phyloP scores from a whole-genome alignment of 2,888 invertebrate genomes.

The Anthophora plumipes region DNA sequence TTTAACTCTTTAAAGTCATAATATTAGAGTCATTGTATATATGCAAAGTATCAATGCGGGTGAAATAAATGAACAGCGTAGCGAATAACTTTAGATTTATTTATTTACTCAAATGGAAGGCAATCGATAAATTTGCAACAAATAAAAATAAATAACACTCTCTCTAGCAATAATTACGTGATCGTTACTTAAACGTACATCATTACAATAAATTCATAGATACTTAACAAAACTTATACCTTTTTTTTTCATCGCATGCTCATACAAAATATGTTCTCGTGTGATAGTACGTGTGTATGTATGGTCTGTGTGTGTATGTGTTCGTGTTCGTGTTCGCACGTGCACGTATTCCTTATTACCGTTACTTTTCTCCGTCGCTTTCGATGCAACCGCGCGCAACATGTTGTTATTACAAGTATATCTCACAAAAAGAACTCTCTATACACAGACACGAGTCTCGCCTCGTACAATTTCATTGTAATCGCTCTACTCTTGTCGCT shows the following conservation, averaged over 20 bases:
- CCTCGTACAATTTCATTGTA: constrained; percentile 33
- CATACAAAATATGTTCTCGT: constrained; percentile 79
- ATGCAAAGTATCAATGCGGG: not conserved
- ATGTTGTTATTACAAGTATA: constrained; percentile 40
- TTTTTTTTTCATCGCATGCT: constrained; percentile 70
- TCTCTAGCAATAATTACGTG: constrained; percentile 83
- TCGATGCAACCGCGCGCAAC: constrained; percentile 26
- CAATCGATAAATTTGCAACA: constrained; percentile 85
- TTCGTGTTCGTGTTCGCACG: constrained; percentile 17
- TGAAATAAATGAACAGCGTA: constrained; percentile 11
- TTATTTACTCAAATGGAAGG: constrained; percentile 85
- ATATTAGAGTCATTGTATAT: too few relatives aligned
- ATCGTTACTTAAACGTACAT: constrained; percentile 80
- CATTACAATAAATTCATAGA: constrained; percentile 80
- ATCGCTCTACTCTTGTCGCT: not conserved
- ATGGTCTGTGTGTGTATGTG: constrained; percentile 30
- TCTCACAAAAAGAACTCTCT: constrained; percentile 41
- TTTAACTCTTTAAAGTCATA: too few relatives aligned
- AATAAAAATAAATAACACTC: constrained; percentile 85
- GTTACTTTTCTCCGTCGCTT: constrained; percentile 20
- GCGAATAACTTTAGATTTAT: constrained; percentile 80
- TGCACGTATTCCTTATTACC: too few relatives aligned
- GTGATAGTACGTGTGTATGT: constrained; percentile 58
- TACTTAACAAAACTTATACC: constrained; percentile 79
- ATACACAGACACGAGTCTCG: constrained; percentile 48